Base-by-base conservation (phyloP, 2,797 vertebrate species). In the Hippocampus kuda region DNA sequence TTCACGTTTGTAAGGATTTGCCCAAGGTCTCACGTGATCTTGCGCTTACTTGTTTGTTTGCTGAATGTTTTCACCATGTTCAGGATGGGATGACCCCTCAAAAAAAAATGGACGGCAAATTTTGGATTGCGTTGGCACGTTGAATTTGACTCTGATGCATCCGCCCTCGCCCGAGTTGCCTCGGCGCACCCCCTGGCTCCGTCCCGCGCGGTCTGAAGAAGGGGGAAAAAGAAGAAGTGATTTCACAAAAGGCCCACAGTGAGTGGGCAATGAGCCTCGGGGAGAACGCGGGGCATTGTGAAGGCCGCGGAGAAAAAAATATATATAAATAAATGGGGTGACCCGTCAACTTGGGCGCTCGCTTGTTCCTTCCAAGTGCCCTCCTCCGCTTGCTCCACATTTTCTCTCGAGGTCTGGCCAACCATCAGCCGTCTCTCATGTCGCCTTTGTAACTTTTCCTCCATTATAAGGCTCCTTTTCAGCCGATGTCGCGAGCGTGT, bases 181-280 rank as follows among this genome's bases (percentile, higher is more conserved):
- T 80, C 76, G 82, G 78, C 72, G 73, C 72, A 79, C 66, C 77
- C 78, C 46, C 68, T 73, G 70, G 76, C 79, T 77, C 64, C 66
- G 78, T 85, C 85, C 82, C 83, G 16, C 78, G 75, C 72, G 74
- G 81, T 15, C 65, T 82, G 83, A 85, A 77, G 80, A 9, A 44
- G 12, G 42, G 42, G 12, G n/a, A 44, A 44, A 10, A 10, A 44
- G 83, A 85, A 77, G 80, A 24, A 75, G 85, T 84, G 87, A 83
- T 85, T 85, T 86, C 79, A 90, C 87, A 90, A 65, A 91, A 91
- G 88, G 72, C 80, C 83, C 80, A 86, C 87, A 88, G 86, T 89
- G 88, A 91, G 82, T 89, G 86, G 87, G 90, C 91, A 91, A 89
- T 91, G 76, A 88, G 88, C 89, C 88, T 87, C 76, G 72, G 89